Evolutionary conservation across 64 coral and sea anemone genomes (phyloP).

Genomic region (Porites australiensis): DNA sequence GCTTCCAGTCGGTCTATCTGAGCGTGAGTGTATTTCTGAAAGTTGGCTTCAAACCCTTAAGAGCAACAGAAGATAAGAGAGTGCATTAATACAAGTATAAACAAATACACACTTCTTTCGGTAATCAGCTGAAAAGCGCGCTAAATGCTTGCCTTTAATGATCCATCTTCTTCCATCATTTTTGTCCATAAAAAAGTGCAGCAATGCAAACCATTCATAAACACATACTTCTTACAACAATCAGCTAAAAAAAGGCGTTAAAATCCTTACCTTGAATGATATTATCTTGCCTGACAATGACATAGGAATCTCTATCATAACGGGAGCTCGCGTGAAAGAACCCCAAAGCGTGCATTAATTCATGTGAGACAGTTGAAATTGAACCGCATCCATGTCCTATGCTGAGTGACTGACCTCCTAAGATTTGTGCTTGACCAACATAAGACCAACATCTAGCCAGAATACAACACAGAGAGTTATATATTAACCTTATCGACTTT

Average conservation of each 20-base stretch:
- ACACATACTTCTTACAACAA: too few species aligned
- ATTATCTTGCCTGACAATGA: constrained; percentile 73
- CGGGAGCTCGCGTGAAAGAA: constrained; percentile 99
- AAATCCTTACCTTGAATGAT: constrained; percentile 52
- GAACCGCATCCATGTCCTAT: constrained; percentile 76
- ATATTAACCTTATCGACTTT: too few species aligned
- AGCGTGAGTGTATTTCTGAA: constrained; percentile 70
- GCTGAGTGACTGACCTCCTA: constrained; percentile 61
- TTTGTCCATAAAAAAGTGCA: too few species aligned
- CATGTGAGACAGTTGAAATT: constrained; percentile 76
- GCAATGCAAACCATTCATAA: too few species aligned
- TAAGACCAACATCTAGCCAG: constrained; percentile 85
- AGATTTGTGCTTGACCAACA: constrained; percentile 63
- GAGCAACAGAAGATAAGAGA: neutral
- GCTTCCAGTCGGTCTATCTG: constrained; percentile 70
- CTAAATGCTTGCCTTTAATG: too few species aligned
- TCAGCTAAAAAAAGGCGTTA: neutral
- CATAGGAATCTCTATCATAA: constrained; percentile 88
- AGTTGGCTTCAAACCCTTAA: constrained; percentile 80
- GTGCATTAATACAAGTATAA: too few species aligned
- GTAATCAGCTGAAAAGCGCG: too few species aligned
- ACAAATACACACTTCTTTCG: too few species aligned
- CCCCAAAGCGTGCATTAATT: constrained; percentile 87
- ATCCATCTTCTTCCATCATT: too few species aligned
- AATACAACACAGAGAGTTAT: neutral